Conservation (phyloP, 2,113 vertebrate genomes). For the Mionectes macconnelli region DNA sequence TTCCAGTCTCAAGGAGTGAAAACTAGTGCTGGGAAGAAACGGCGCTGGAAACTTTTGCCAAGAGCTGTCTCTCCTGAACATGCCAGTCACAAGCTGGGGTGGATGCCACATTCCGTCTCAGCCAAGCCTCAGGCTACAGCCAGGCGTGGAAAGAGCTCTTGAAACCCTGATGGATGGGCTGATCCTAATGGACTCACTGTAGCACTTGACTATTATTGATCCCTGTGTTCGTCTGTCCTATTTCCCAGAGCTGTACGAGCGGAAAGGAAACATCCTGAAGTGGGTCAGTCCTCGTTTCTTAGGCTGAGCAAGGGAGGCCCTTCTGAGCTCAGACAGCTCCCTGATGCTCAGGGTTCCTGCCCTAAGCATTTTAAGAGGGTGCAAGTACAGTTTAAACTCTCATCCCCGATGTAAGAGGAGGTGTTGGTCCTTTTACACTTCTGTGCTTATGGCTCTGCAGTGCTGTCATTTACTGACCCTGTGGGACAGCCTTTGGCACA, state of each 20-base stretch:
- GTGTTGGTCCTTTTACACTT: not conserved
- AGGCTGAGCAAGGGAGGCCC: not conserved
- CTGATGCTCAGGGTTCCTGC: not conserved
- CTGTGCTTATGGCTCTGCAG: not conserved
- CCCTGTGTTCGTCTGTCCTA: conserved; percentile 40
- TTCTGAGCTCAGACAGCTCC: not conserved
- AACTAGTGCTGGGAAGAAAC: not conserved
- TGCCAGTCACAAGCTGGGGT: not conserved
- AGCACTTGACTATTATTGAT: conserved; percentile 59
- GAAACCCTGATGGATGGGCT: conserved; percentile 33
- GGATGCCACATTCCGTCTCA: not conserved
- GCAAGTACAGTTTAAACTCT: not conserved
- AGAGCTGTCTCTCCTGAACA: not conserved
- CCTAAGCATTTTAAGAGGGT: not conserved
- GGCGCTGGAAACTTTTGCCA: not conserved
- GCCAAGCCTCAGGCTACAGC: conserved; percentile 44
- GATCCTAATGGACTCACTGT: conserved; percentile 44
- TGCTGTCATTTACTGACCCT: not conserved
- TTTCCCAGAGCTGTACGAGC: conserved; percentile 45
- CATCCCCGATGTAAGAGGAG: not conserved
- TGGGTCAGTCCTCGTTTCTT: conserved; percentile 44
- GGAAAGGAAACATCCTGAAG: conserved; percentile 31
- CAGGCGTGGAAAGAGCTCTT: not conserved
- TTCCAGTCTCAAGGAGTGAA: not conserved
- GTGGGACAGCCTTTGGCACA: not conserved